A percentile compares a stretch with the other conserved stretches of the same genome.
Conservation (phyloP, 2,888 invertebrate genomes). For the Hypselothyrea guttata region DNA sequence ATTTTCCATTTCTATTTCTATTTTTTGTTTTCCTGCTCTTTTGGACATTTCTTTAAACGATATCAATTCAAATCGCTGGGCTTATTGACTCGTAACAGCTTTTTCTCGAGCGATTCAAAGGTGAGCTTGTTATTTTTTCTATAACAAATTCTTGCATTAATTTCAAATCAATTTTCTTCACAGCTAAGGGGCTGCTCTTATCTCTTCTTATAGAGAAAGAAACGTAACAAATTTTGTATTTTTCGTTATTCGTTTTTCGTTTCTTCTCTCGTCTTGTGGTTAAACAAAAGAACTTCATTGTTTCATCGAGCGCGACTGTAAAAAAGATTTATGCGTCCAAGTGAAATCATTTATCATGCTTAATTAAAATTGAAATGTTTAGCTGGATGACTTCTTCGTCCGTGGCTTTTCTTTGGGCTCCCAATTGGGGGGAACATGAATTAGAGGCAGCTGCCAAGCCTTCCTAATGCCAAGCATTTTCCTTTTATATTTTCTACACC, state of each 20-base stretch:
- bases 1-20: not conserved
- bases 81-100: constrained; percentile 67
- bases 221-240: constrained; percentile 54
- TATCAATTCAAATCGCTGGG: constrained; percentile 72
- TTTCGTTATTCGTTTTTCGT: too few relatives aligned
- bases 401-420: constrained; percentile 20
- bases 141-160: constrained; percentile 81
- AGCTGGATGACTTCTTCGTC: constrained; percentile 44
- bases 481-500: constrained; percentile 42
- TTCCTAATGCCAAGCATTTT: constrained; percentile 41
- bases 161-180: constrained; percentile 81
- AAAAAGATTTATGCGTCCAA: constrained; percentile 79
- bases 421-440: constrained; percentile 15
- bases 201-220: constrained; percentile 27
- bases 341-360: constrained; percentile 81
- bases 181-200: constrained; percentile 74
- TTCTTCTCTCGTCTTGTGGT: too few relatives aligned
- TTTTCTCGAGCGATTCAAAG: constrained; percentile 70
- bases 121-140: constrained; percentile 76
- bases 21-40: too few relatives aligned
- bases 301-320: constrained; percentile 77
- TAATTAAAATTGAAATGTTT: constrained; percentile 81
- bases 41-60: constrained; percentile 63
- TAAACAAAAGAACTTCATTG: constrained; percentile 74
- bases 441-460: constrained; percentile 10